A percentile compares a stretch with the other conserved stretches of the same genome.
Conservation (phyloP, 1,140 invertebrate genomes). For the Frieseomelitta varia region DNA sequence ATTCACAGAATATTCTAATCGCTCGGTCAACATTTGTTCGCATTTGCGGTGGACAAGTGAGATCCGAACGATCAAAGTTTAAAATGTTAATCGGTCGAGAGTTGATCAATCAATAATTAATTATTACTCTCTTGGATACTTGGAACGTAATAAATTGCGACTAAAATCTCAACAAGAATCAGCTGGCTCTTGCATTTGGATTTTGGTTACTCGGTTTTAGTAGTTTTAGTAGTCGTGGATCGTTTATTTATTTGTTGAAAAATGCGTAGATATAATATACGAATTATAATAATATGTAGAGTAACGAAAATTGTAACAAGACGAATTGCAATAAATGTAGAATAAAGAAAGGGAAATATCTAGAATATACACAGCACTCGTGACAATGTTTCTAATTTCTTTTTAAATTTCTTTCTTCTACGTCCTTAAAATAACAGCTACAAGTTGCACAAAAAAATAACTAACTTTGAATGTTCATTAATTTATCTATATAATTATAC, state of each 20-base stretch:
- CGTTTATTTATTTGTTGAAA: not conserved
- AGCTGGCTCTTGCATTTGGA: not conserved
- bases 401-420: too few species aligned
- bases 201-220: too few species aligned
- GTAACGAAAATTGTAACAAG: too few species aligned
- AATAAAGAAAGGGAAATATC: too few species aligned
- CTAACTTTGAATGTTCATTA: too few species aligned
- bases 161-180: not conserved
- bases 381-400: too few species aligned
- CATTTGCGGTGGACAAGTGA: not conserved
- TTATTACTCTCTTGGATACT: not conserved
- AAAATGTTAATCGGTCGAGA: not conserved
- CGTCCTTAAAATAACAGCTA: too few species aligned
- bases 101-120: not conserved
- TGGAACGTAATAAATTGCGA: not conserved
- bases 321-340: too few species aligned
- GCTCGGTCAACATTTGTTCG: not conserved
- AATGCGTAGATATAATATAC: not conserved
- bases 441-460: too few species aligned
- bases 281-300: not conserved
- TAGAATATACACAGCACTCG: too few species aligned
- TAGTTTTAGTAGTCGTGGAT: not conserved
- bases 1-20: not conserved
- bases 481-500: too few species aligned
- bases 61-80: not conserved